These are phyloP conservation scores for Varanus salvator DNA, from an alignment of 2,113 vertebrate genomes.

Conservation along the genomic window DNA sequence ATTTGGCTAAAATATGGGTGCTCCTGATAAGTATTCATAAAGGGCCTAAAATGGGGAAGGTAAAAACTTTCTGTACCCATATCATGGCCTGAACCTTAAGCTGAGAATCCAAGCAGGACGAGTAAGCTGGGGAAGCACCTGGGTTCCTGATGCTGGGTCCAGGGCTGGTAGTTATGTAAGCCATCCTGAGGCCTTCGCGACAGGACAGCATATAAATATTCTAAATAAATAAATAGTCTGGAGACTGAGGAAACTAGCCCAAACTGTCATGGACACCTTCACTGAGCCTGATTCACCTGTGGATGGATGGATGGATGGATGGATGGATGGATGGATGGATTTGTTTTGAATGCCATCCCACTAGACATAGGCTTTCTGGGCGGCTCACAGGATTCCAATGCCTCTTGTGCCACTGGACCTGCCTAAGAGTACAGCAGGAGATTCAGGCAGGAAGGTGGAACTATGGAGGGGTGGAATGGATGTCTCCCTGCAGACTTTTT, in stretches of 20 bases:
- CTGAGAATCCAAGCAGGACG: not conserved
- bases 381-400: not conserved
- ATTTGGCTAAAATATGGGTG: not conserved
- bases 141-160: not conserved
- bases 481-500: not conserved
- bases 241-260: not conserved
- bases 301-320: too few species aligned
- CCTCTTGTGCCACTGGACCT: not conserved
- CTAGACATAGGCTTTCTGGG: too few species aligned
- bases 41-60: too few species aligned
- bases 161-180: not conserved
- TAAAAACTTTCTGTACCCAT: too few species aligned
- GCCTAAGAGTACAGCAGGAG: not conserved
- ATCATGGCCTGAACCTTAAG: too few species aligned
- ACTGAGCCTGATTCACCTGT: not conserved
- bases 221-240: too few species aligned
- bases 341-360: too few species aligned
- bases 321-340: too few species aligned
- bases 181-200: too few species aligned
- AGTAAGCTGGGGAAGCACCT: not conserved
- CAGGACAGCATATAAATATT: too few species aligned
- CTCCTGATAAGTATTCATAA: not conserved
- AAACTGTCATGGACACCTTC: not conserved
- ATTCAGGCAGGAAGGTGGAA: not conserved
- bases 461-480: not conserved